Percentiles rank a stretch among this genome's conserved stretches.
phyloP scores from a whole-genome alignment of 1,140 invertebrate species.

The Drosophila melanogaster region DNA sequence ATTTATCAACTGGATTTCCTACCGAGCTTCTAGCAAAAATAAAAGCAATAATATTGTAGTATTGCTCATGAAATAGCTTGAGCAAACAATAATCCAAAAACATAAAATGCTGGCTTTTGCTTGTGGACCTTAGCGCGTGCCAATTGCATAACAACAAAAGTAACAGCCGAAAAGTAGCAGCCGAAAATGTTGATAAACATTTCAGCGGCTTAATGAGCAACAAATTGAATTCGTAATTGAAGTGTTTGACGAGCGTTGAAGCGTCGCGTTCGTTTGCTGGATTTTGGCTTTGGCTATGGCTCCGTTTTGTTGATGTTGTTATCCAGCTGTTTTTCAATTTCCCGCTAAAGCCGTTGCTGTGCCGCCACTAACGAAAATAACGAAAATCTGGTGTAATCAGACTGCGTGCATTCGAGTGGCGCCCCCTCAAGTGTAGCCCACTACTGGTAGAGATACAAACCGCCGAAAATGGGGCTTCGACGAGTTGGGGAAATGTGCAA shows the following conservation, averaged over 20 bases:
- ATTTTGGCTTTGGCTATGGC: conserved; percentile 28
- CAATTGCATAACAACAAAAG: conserved; percentile 64
- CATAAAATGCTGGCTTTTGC: conserved; percentile 13
- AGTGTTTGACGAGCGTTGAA: conserved; percentile 59
- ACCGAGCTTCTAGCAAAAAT: background rate
- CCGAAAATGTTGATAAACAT: conserved; percentile 75
- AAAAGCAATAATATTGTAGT: conserved; percentile 3
- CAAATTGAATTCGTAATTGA: conserved; percentile 78
- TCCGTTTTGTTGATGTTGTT: conserved; percentile 23
- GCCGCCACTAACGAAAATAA: conserved; percentile 12
- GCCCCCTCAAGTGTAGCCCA: conserved; percentile 42
- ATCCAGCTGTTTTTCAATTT: conserved; percentile 12
- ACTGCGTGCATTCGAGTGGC: conserved; percentile 46
- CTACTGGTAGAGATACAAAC: conserved; percentile 8
- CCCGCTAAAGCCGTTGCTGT: conserved; percentile 1
- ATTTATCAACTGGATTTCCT: background rate
- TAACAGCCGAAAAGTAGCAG: background rate
- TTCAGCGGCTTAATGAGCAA: conserved; percentile 73
- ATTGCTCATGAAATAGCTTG: conserved; percentile 9
- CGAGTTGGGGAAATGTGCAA: conserved; percentile 34
- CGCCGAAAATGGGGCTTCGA: conserved; percentile 27
- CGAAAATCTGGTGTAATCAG: conserved; percentile 41
- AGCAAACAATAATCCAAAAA: conserved; percentile 39
- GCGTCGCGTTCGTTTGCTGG: conserved; percentile 15
- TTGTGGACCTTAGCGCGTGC: conserved; percentile 62